A percentile compares a stretch with the other conserved stretches of the same genome.
These are phyloP conservation scores for Drosophila kuntzei DNA, from an alignment of 2,888 invertebrate species.

Conservation along the genomic window DNA sequence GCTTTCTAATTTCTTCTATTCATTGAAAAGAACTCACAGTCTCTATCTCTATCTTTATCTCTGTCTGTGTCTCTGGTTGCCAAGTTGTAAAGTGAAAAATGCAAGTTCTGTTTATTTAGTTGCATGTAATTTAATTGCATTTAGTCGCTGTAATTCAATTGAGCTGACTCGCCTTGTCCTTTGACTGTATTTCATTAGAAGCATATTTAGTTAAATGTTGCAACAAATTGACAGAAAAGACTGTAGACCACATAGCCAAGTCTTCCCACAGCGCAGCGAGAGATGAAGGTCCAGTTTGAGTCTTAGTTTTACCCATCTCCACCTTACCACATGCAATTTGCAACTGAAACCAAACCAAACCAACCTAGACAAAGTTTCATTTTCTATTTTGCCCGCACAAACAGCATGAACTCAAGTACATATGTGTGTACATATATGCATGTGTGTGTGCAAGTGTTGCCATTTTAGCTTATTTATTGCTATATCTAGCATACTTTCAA, in stretches of 20 bases:
- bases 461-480: background rate
- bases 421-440: background rate
- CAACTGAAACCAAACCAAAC: conserved; percentile 39
- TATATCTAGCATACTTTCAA: too few relatives aligned
- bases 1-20: conserved; percentile 62
- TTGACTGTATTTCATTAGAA: conserved; percentile 63
- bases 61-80: background rate
- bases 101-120: conserved; percentile 73
- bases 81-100: conserved; percentile 47
- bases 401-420: conserved; percentile 11
- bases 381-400: conserved; percentile 25
- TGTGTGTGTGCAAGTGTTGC: background rate
- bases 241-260: conserved; percentile 34
- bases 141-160: conserved; percentile 70
- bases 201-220: conserved; percentile 56
- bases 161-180: conserved; percentile 43
- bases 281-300: conserved; percentile 14
- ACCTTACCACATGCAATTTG: conserved; percentile 60
- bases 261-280: conserved; percentile 8
- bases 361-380: conserved; percentile 49
- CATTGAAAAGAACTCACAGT: conserved; percentile 23
- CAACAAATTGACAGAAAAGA: conserved; percentile 46
- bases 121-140: conserved; percentile 76
- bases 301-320: conserved; percentile 18
- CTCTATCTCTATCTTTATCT: background rate